These are phyloP conservation scores for Aptenodytes patagonicus DNA, from an alignment of 2,113 vertebrate species.

Conservation along the genomic window DNA sequence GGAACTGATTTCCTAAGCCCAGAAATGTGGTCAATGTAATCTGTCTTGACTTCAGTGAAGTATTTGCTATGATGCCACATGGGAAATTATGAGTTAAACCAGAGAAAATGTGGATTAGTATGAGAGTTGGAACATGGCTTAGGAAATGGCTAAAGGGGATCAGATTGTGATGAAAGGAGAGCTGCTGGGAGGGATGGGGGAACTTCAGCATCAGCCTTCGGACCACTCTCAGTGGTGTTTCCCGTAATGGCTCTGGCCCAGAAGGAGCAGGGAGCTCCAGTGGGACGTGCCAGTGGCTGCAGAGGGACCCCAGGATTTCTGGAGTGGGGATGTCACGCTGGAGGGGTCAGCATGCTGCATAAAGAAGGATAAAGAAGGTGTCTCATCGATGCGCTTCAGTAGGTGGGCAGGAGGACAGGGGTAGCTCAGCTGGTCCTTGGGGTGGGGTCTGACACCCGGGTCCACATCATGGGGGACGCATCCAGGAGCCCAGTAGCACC, in stretches of 20 bases:
- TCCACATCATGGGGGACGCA: too few relatives aligned
- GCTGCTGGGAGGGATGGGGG: background rate
- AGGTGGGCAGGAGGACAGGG: fast-evolving
- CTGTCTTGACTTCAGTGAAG: constrained; percentile 52
- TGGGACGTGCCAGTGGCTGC: background rate
- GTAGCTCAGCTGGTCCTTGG: background rate
- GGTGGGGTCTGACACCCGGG: background rate
- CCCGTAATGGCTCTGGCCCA: background rate
- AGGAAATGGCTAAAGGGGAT: constrained; percentile 48
- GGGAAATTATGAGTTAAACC: constrained; percentile 69
- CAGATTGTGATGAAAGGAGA: constrained; percentile 45
- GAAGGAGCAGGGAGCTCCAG: background rate
- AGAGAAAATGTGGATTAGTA: constrained; percentile 63
- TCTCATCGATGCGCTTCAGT: background rate
- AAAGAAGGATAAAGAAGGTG: background rate
- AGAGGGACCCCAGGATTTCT: background rate
- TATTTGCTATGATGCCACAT: constrained; percentile 52
- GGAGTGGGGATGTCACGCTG: background rate
- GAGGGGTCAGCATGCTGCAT: background rate
- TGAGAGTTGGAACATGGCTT: constrained; percentile 10
- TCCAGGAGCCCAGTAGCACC: background rate
- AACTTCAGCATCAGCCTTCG: background rate
- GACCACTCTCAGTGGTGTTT: background rate
- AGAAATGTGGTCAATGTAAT: constrained; percentile 49
- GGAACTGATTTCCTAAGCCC: constrained; percentile 30